Conservation (phyloP, 1,140 invertebrate genomes). For the Pseudoatta argentina region DNA sequence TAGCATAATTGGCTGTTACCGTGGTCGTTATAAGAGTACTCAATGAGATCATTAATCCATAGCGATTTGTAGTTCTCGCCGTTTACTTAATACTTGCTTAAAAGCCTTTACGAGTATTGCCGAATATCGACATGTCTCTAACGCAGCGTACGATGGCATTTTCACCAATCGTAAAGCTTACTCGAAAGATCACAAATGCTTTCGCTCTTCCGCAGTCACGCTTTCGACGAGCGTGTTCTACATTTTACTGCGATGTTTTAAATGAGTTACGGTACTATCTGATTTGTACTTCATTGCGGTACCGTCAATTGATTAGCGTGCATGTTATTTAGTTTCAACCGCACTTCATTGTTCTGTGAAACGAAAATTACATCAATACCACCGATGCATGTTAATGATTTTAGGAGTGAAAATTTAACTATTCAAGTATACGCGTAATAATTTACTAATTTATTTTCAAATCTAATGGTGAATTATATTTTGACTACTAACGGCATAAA, state of each 20-base stretch:
- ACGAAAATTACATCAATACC: constrained; percentile 4
- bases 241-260: constrained; percentile 9
- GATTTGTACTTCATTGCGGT: constrained; percentile 12
- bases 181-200: constrained; percentile 35
- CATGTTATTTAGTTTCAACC: not conserved
- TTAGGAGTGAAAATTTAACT: not conserved
- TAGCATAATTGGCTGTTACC: constrained; percentile 74
- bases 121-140: constrained; percentile 56
- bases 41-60: constrained; percentile 77
- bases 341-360: not conserved
- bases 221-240: constrained; percentile 2
- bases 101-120: constrained; percentile 66
- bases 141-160: constrained; percentile 7
- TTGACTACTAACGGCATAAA: not conserved
- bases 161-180: constrained; percentile 55
- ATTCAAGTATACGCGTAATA: not conserved
- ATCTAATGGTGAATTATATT: not conserved
- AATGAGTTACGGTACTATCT: not conserved
- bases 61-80: constrained; percentile 59
- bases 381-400: not conserved
- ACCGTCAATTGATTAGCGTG: constrained; percentile 1
- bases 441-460: not conserved
- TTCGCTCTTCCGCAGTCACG: not conserved
- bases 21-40: constrained; percentile 55
- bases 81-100: constrained; percentile 67